Base-by-base conservation (phyloP, 2,113 vertebrate species). In the Percopsis transmontana region DNA sequence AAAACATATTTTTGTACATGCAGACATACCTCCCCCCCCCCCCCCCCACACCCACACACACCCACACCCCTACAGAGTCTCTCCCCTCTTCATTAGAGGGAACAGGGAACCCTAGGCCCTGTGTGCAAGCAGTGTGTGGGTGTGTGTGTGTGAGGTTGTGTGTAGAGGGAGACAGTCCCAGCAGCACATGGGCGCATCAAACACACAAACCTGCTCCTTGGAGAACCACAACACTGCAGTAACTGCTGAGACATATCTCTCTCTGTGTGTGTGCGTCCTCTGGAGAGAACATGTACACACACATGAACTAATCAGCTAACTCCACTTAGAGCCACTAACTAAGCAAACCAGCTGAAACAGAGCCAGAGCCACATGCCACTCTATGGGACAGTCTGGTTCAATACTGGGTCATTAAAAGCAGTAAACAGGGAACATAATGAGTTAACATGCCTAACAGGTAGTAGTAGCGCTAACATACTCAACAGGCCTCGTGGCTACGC, bases 331-430 rank as follows among this genome's bases (percentile, higher is more conserved):
- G 82, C 68, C 82, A 88, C 87, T 86, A 85, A 89, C 86, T 87
- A 88, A 85, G 82, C 82, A 85, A 88, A 90, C 83, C 87, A 87
- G 79, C 76, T 79, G 77, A 84, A 86, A 87, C 81, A 87, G 82
- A 89, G 89, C 85, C 76, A 79, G 58, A 76, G 82, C 81, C 77
- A 80, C 83, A 87, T 76, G 80, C 81, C 44, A 80, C 79, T 87
- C 84, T 38, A 39, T 76, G 85, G 83, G 65, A 84, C 80, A 78
- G 65, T 33, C 62, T 50, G 63, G 66, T 57, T 65, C 70, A 79
- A 85, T 72, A 84, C 60, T 55, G 70, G 74, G 81, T 87, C 79
- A 88, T 89, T 82, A 86, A 82, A 72, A 79, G 61, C 58, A 60
- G 10, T 73, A 68, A 48, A 48, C 16, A 16, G 68, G 81, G 75